Evolutionary conservation across 2,113 vertebrate species (phyloP), one percentile per base, ranked within the genome.

Genomic region (Proterorhinus semilunaris): DNA sequence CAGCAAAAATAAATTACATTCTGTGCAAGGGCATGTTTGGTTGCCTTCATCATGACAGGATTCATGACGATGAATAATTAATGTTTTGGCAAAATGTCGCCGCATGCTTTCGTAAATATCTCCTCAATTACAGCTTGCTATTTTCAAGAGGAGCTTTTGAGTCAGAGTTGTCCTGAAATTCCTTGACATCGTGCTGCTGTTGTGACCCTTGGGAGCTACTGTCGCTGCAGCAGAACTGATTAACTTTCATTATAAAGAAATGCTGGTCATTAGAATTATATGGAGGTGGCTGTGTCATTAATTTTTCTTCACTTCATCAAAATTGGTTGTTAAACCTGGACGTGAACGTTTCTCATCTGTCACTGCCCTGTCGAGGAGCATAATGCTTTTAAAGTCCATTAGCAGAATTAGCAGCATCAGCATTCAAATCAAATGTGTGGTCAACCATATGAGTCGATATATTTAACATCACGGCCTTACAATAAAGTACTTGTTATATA

Each of bases 321-420:
- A 62, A 27, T 55, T 43, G 11, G 27, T 59, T 43, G 36, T 48
- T 76, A 71, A 67, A n/a, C 15, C 8, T 43, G 53, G 2, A 75
- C 68, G 3, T 0, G 43, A 45, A 65, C 65, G 44, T 44, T 15
- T 10, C 47, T 52, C 44, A 71, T 81, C 53, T 48, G 61, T 72
- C 68, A 55, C n/a, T n/a, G 21, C 65, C 50, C 6, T 16, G 61
- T 43, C 44, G 10, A 6, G 5, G 42, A 45, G 11, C 61, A 16
- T 62, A 42, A 59, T 59, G 0, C 27, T 45, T 4, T 55, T 57
- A 66, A 49, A 52, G 51, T 15, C 65, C 52, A 51, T 74, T 61
- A 57, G 68, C 68, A 36, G 15, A 49, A 74, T 75, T 9, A 81
- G 27, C 65, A 48, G 42, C 3, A 47, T 54, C 9, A 51, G 52